Conservation (phyloP, 1,140 invertebrate species). For the Aphidius gifuensis region DNA sequence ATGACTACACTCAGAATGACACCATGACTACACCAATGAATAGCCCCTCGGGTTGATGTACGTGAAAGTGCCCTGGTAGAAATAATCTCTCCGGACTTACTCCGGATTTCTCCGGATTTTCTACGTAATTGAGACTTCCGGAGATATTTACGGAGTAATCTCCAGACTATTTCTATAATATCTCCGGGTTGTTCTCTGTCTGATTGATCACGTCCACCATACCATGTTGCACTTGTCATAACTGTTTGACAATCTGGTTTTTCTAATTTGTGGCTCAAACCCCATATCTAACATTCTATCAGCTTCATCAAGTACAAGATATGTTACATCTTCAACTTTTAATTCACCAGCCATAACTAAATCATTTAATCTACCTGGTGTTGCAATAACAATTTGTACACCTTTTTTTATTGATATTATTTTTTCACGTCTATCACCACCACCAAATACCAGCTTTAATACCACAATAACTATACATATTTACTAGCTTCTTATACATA, state of each 20-base stretch:
- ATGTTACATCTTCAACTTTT: constrained; percentile 74
- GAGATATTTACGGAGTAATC: too few species aligned
- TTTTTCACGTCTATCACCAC: constrained; percentile 74
- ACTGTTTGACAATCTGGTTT: constrained; percentile 80
- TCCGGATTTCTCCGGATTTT: too few species aligned
- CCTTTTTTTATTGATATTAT: constrained; percentile 67
- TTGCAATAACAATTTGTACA: constrained; percentile 86
- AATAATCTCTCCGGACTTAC: too few species aligned
- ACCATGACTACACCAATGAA: too few species aligned
- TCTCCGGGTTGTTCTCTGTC: too few species aligned
- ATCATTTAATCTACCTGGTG: constrained; percentile 85
- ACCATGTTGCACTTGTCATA: constrained; percentile 91
- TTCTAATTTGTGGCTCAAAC: constrained; percentile 84
- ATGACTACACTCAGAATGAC: too few species aligned
- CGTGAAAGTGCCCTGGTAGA: too few species aligned
- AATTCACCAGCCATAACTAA: constrained; percentile 64
- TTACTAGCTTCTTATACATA: constrained; percentile 74
- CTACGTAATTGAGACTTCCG: too few species aligned
- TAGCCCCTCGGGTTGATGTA: too few species aligned
- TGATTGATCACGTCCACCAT: too few species aligned
- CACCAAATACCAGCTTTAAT: constrained; percentile 86
- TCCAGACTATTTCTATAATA: too few species aligned
- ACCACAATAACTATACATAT: constrained; percentile 75
- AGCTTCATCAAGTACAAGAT: constrained; percentile 90
- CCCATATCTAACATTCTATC: constrained; percentile 86